These are phyloP conservation scores for Embidobia sp. DNA, from an alignment of 2,888 invertebrate genomes.

Conservation along the genomic window DNA sequence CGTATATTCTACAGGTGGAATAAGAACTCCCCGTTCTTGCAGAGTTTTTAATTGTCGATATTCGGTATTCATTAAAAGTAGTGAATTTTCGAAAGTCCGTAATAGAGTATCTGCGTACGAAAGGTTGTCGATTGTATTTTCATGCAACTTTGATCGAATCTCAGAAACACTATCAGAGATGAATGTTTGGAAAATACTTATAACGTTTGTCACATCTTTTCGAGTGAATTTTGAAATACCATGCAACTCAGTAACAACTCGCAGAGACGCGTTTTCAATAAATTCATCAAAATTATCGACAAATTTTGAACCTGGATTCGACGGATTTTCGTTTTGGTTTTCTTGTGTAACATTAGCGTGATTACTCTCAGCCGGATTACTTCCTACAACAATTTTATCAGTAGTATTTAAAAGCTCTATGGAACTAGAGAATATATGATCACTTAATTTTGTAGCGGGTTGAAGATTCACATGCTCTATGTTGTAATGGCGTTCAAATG, in stretches of 20 bases:
- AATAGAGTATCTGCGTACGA: neutral
- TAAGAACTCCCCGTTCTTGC: slow-evolving; percentile 2
- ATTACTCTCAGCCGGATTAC: no score
- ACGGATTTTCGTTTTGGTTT: no score
- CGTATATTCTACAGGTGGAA: slow-evolving; percentile 13
- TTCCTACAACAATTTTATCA: no score
- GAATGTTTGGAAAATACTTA: slow-evolving; percentile 3
- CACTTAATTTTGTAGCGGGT: no score
- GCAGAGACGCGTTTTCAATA: slow-evolving; percentile 14
- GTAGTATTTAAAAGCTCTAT: no score
- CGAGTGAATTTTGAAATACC: neutral
- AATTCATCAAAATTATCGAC: slow-evolving; percentile 3
- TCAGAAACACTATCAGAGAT: neutral
- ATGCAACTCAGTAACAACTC: neutral
- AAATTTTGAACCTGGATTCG: slow-evolving; percentile 2
- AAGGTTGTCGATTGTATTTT: neutral
- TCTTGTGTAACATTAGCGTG: no score
- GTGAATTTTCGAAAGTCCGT: slow-evolving; percentile 5
- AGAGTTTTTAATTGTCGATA: slow-evolving; percentile 12
- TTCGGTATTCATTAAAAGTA: slow-evolving; percentile 12
- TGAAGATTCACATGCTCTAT: slow-evolving; percentile 3
- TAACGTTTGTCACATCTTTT: slow-evolving; percentile 1
- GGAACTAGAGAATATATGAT: no score
- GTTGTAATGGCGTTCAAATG: slow-evolving; percentile 25
- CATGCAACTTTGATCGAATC: no score